phyloP scores from a whole-genome alignment of 2,113 vertebrate genomes.

The Ardeotis arabs region DNA sequence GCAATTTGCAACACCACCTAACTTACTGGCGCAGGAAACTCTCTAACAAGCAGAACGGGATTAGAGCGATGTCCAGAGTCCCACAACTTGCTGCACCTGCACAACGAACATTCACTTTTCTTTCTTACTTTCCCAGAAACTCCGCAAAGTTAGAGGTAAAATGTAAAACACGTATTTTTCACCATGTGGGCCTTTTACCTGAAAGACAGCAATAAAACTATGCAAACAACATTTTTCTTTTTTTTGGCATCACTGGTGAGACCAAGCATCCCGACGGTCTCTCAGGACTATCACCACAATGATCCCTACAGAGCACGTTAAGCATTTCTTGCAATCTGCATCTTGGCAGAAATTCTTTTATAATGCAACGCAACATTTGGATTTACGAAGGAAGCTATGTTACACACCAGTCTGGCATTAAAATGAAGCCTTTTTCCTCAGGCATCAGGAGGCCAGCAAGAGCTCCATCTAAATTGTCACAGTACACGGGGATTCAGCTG shows the following conservation, averaged over 20 bases:
- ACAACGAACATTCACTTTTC: background rate
- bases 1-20: background rate
- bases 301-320: background rate
- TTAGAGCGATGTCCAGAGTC: background rate
- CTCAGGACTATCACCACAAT: background rate
- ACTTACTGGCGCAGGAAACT: background rate
- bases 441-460: background rate
- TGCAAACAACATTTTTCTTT: background rate
- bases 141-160: background rate
- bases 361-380: rapidly evolving
- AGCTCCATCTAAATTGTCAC: background rate
- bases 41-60: background rate
- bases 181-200: background rate
- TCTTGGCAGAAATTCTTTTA: background rate
- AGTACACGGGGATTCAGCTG: background rate
- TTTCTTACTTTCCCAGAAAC: background rate
- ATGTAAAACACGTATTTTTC: background rate
- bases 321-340: background rate
- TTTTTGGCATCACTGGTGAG: background rate
- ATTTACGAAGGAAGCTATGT: background rate
- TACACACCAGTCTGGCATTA: background rate
- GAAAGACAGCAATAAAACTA: background rate
- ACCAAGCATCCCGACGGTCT: rapidly evolving
- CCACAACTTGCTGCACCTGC: background rate
- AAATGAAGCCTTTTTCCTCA: background rate